Conservation (phyloP, 2,113 vertebrate genomes). For the Campylomormyrus tamandua region DNA sequence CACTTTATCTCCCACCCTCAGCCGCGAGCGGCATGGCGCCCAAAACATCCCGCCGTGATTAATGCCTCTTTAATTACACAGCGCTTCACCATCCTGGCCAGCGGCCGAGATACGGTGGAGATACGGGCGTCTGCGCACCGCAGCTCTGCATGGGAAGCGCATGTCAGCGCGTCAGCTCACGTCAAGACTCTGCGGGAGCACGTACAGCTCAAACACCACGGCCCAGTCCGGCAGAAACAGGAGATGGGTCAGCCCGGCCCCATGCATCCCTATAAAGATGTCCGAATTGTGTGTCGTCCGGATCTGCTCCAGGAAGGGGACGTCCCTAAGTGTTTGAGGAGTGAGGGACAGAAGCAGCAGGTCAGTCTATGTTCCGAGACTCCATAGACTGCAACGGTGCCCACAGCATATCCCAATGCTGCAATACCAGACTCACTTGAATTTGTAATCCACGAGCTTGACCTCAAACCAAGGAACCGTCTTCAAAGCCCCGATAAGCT, state of each 20-base stretch:
- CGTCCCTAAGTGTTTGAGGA: slow-evolving; percentile 60
- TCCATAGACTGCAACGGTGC: background rate
- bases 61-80: slow-evolving; percentile 52
- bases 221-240: slow-evolving; percentile 98
- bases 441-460: slow-evolving; percentile 90
- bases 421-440: slow-evolving; percentile 70
- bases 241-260: slow-evolving; percentile 91
- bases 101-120: slow-evolving; percentile 8
- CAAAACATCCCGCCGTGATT: slow-evolving; percentile 41
- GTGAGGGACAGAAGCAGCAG: background rate
- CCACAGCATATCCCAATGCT: background rate
- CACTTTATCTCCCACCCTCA: slow-evolving; percentile 30
- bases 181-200: slow-evolving; percentile 24
- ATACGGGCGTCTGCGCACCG: background rate
- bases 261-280: slow-evolving; percentile 96
- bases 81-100: slow-evolving; percentile 42
- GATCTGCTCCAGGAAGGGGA: slow-evolving; percentile 83
- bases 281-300: slow-evolving; percentile 89
- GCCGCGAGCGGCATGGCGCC: slow-evolving; percentile 19
- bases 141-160: background rate
- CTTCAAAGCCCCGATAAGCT: slow-evolving; percentile 89
- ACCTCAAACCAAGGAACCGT: slow-evolving; percentile 79
- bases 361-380: background rate
- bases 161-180: no score
- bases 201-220: slow-evolving; percentile 92